Conservation (phyloP, 2,888 invertebrate species). For the Caenorhabditis sp. region DNA sequence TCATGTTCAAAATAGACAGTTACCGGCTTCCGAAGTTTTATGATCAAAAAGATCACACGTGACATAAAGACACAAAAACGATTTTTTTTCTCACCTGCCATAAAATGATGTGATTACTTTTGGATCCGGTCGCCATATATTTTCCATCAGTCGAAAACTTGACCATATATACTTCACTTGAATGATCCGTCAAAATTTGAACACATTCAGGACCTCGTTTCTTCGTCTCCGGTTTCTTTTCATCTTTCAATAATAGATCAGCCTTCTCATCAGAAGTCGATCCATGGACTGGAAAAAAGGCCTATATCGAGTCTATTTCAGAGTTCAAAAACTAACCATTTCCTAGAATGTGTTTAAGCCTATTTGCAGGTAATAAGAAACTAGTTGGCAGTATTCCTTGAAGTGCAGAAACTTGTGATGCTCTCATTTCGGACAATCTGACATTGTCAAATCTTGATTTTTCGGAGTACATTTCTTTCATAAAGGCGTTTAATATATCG, state of each 20-base stretch:
- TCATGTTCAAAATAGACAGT: no score
- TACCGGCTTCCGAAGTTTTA: no score
- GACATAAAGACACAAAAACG: no score
- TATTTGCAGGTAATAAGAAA: conserved; percentile 41
- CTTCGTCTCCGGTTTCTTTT: neutral
- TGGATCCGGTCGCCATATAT: conserved; percentile 57
- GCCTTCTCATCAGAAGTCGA: conserved; percentile 21
- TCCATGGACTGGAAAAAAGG: conserved; percentile 14
- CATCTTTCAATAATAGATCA: conserved; percentile 16
- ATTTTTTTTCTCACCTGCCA: conserved; percentile 45
- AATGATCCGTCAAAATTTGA: conserved; percentile 45
- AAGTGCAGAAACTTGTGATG: conserved; percentile 24
- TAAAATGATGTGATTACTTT: conserved; percentile 46
- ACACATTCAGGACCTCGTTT: neutral
- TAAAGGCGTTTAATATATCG: conserved; percentile 11
- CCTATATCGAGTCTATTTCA: neutral
- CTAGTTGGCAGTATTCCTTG: conserved; percentile 28
- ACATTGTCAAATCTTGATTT: neutral
- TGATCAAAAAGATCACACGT: no score
- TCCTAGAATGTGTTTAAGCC: conserved; percentile 28
- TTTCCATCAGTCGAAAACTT: conserved; percentile 61
- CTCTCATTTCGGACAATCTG: neutral
- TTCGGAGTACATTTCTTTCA: conserved; percentile 18
- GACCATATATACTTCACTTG: conserved; percentile 51
- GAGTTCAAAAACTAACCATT: conserved; percentile 15